These are phyloP conservation scores for Chanos chanos DNA, from an alignment of 2,797 vertebrate genomes.

Conservation along the genomic window DNA sequence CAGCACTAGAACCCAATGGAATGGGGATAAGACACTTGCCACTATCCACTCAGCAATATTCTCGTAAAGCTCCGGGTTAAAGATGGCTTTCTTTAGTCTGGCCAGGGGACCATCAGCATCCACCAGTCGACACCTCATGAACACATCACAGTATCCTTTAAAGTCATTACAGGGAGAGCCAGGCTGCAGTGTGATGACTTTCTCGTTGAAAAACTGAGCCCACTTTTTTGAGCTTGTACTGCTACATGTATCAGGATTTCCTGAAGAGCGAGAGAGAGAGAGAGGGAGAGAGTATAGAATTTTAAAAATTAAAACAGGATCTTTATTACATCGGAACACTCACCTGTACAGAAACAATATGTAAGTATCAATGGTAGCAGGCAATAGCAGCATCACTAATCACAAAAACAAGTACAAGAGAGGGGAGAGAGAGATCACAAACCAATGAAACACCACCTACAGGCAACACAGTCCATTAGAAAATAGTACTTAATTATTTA, in stretches of 20 bases:
- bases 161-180: slow-evolving; percentile 97
- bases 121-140: slow-evolving; percentile 90
- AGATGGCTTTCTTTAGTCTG: slow-evolving; percentile 94
- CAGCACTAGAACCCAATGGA: not conserved
- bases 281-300: too few relatives aligned
- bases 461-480: too few relatives aligned
- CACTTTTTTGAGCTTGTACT: slow-evolving; percentile 85
- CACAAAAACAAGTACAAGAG: too few relatives aligned
- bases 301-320: too few relatives aligned
- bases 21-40: slow-evolving; percentile 70
- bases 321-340: not conserved
- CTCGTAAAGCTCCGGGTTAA: slow-evolving; percentile 91
- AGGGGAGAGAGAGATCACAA: too few relatives aligned
- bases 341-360: not conserved
- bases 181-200: slow-evolving; percentile 84
- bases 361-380: too few relatives aligned
- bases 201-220: slow-evolving; percentile 69
- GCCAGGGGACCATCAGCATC: slow-evolving; percentile 96
- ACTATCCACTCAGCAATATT: slow-evolving; percentile 97
- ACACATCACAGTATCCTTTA: slow-evolving; percentile 96
- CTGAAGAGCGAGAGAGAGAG: slow-evolving; percentile 58
- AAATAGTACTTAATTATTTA: too few relatives aligned
- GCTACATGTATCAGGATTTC: slow-evolving; percentile 79
- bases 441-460: too few relatives aligned
- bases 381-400: too few relatives aligned